These are phyloP conservation scores for Orthosia gothica DNA, from an alignment of 2,888 invertebrate genomes.

Conservation along the genomic window DNA sequence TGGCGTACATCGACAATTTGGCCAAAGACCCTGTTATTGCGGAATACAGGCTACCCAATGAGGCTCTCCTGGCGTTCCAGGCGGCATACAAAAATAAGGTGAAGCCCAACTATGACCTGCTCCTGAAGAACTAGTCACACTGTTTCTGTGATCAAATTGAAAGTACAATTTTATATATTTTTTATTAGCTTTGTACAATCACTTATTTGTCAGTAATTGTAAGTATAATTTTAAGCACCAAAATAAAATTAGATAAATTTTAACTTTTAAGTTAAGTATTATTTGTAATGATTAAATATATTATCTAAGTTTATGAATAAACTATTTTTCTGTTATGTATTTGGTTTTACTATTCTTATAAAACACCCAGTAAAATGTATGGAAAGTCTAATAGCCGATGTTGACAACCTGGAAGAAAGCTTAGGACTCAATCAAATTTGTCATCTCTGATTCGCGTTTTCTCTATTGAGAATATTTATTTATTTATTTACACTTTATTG, in stretches of 20 bases:
- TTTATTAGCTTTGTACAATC: not conserved
- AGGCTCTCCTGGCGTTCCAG: conserved; percentile 91
- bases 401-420: not conserved
- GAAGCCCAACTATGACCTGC: conserved; percentile 76
- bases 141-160: not conserved
- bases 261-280: not conserved
- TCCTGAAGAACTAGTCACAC: conserved; percentile 65
- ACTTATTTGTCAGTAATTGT: conserved; percentile 21
- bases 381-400: not conserved
- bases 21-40: conserved; percentile 92
- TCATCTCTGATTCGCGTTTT: no score
- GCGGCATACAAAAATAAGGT: conserved; percentile 72
- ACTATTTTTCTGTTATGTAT: conserved; percentile 8
- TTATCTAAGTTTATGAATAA: conserved; percentile 5
- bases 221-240: conserved; percentile 14
- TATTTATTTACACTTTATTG: no score
- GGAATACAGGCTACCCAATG: conserved; percentile 91
- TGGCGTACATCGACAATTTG: conserved; percentile 92
- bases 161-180: conserved; percentile 2
- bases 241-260: not conserved
- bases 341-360: not conserved
- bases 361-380: not conserved
- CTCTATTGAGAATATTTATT: no score
- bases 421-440: not conserved
- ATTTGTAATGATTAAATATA: not conserved